A percentile compares a stretch with the other conserved stretches of the same genome.
phyloP scores from a whole-genome alignment of 1,140 invertebrate genomes.

The Dolichoris vasculosae region DNA sequence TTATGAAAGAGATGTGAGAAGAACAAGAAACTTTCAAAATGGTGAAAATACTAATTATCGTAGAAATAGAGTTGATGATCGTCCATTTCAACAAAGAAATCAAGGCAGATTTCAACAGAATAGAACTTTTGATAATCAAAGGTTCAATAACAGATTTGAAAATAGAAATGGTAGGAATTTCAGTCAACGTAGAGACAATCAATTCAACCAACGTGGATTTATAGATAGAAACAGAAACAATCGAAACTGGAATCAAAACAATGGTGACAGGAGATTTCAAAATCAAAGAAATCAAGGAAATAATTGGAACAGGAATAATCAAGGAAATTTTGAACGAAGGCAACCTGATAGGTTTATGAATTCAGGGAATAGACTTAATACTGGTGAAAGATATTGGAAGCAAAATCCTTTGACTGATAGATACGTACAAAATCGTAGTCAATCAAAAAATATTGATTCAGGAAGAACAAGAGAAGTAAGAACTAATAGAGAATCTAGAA shows the following conservation, averaged over 20 bases:
- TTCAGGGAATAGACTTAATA: conserved; percentile 31
- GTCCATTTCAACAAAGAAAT: conserved; percentile 46
- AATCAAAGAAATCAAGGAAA: conserved; percentile 55
- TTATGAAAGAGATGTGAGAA: conserved; percentile 41
- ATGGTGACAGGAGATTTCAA: conserved; percentile 55
- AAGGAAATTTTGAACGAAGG: conserved; percentile 47
- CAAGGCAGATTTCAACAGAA: conserved; percentile 51
- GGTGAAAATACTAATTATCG: conserved; percentile 46
- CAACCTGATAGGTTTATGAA: conserved; percentile 35
- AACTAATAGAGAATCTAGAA: conserved; percentile 35
- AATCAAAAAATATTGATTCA: conserved; percentile 34
- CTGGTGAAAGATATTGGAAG: conserved; percentile 46
- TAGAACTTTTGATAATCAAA: conserved; percentile 51
- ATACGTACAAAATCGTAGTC: conserved; percentile 44
- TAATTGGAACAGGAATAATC: conserved; percentile 56
- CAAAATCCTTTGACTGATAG: conserved; percentile 44
- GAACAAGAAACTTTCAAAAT: conserved; percentile 46
- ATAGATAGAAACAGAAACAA: conserved; percentile 53
- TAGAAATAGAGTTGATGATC: conserved; percentile 48
- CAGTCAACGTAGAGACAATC: conserved; percentile 48
- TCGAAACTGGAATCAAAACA: conserved; percentile 57
- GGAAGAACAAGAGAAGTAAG: conserved; percentile 36
- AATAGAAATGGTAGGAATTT: conserved; percentile 59
- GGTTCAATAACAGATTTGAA: conserved; percentile 58
- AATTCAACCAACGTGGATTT: conserved; percentile 48